phyloP scores from a whole-genome alignment of 2,797 vertebrate genomes.

The Cuculus canorus region DNA sequence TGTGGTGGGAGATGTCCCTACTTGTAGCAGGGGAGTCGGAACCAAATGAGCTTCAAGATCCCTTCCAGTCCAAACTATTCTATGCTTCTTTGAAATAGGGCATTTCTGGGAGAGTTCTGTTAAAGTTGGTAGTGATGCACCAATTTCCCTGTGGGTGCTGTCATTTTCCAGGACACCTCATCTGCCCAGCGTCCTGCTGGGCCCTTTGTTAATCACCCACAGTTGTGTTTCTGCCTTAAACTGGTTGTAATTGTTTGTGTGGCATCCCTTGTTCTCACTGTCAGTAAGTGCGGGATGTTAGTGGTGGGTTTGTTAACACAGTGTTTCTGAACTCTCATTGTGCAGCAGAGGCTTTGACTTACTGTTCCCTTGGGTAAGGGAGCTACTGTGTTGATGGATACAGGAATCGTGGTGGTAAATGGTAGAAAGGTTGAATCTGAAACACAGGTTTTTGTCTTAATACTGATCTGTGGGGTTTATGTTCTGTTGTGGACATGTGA shows the following conservation, averaged over 20 bases:
- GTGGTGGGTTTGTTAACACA: accelerated
- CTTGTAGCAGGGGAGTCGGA: no score
- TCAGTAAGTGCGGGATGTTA: accelerated
- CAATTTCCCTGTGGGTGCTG: accelerated
- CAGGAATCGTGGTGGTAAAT: neutral
- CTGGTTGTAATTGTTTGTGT: accelerated
- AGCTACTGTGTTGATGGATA: accelerated
- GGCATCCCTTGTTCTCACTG: accelerated
- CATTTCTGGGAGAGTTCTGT: accelerated
- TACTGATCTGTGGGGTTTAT: neutral
- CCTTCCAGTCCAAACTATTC: no score
- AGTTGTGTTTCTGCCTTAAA: neutral
- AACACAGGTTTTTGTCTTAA: neutral
- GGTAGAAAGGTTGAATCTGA: neutral
- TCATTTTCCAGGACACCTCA: accelerated
- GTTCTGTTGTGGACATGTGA: accelerated
- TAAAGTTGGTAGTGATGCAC: accelerated
- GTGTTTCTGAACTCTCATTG: neutral
- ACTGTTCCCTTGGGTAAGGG: accelerated
- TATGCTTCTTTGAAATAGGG: accelerated
- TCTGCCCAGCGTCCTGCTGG: accelerated
- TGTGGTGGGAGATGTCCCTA: no score
- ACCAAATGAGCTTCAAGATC: no score
- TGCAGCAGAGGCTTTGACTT: neutral
- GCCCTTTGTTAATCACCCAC: accelerated